A percentile compares a stretch with the other conserved stretches of the same genome.
These are phyloP conservation scores for Caloenas nicobarica DNA, from an alignment of 2,113 vertebrate species.

Conservation along the genomic window DNA sequence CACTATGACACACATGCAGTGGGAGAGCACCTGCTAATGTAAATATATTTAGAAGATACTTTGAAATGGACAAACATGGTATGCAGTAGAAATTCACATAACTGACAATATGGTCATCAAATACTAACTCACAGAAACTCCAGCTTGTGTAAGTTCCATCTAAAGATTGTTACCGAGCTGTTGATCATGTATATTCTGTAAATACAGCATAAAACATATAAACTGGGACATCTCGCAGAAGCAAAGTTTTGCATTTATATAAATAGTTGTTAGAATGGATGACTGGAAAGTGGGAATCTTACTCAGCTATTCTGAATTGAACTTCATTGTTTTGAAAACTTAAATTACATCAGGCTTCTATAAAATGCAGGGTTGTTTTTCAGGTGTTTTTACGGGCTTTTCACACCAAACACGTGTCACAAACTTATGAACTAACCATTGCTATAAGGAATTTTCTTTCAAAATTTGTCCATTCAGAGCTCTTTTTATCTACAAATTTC, in stretches of 20 bases:
- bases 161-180: not conserved
- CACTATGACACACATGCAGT: not conserved
- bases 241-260: not conserved
- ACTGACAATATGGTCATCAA: not conserved
- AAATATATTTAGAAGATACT: not conserved
- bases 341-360: not conserved
- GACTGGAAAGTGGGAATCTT: not conserved
- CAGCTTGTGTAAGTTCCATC: not conserved
- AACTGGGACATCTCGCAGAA: not conserved
- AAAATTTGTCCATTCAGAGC: not conserved
- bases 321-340: not conserved
- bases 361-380: not conserved
- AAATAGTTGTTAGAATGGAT: not conserved
- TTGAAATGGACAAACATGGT: not conserved
- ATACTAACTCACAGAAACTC: not conserved
- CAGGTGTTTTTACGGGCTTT: not conserved
- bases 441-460: not conserved
- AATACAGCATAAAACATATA: not conserved
- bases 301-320: not conserved
- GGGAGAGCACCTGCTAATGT: not conserved
- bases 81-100: not conserved
- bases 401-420: accelerated
- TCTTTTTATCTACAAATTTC: not conserved
- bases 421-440: not conserved
- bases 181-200: not conserved